Evolutionary conservation across 2,888 invertebrate species (phyloP).

Genomic region (Ligdia adustata): DNA sequence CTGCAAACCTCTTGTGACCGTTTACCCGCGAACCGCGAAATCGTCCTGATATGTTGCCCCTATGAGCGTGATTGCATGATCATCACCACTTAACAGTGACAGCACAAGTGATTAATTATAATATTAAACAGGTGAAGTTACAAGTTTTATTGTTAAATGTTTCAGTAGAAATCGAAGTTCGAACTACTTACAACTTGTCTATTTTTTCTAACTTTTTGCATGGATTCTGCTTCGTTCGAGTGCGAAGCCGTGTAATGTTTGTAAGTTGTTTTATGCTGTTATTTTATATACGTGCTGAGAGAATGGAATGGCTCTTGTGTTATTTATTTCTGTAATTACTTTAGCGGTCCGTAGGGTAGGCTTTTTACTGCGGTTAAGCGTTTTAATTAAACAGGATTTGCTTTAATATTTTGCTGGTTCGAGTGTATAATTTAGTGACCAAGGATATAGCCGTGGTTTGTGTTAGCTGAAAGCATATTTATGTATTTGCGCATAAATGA

Average conservation of each 20-base stretch:
- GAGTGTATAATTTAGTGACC: slow-evolving; percentile 4
- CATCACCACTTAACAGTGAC: slow-evolving; percentile 66
- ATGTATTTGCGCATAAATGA: slow-evolving; percentile 8
- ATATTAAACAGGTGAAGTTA: slow-evolving; percentile 70
- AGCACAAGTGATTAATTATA: slow-evolving; percentile 71
- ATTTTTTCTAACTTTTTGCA: slow-evolving; percentile 37
- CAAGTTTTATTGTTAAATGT: slow-evolving; percentile 54
- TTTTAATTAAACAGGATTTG: slow-evolving; percentile 23
- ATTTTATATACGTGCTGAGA: background rate
- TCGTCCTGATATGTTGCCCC: slow-evolving; percentile 20
- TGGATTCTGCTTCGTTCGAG: slow-evolving; percentile 32
- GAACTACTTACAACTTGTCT: slow-evolving; percentile 24
- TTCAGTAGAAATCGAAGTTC: slow-evolving; percentile 57
- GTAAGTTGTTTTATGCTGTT: slow-evolving; percentile 23
- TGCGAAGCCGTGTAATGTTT: slow-evolving; percentile 24
- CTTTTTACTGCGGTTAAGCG: slow-evolving; percentile 18
- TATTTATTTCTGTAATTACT: slow-evolving; percentile 15
- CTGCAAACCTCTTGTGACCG: slow-evolving; percentile 28
- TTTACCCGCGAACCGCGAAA: slow-evolving; percentile 41
- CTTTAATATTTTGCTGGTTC: slow-evolving; percentile 12
- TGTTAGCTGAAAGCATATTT: slow-evolving; percentile 10
- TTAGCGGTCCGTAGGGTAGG: slow-evolving; percentile 9
- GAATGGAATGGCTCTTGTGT: slow-evolving; percentile 5
- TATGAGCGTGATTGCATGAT: slow-evolving; percentile 70
- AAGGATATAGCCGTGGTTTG: background rate